These are phyloP conservation scores for Toxostoma redivivum DNA, from an alignment of 2,113 vertebrate species.

Conservation along the genomic window DNA sequence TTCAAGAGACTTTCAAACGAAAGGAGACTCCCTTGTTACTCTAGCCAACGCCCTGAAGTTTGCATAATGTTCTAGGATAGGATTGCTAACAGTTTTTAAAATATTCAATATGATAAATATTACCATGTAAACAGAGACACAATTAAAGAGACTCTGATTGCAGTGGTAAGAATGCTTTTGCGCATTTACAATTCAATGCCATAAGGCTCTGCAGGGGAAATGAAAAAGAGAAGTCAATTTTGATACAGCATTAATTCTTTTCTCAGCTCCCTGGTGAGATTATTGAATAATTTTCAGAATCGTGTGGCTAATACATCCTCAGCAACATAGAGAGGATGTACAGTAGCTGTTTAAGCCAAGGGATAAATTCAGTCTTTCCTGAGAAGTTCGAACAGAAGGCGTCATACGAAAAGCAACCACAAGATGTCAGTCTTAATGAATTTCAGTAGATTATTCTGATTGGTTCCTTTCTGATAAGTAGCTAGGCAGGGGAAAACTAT, in stretches of 20 bases:
- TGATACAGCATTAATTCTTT: background rate
- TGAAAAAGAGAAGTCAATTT: background rate
- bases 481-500: background rate
- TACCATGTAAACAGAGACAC: background rate
- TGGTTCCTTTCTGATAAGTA: background rate
- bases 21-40: background rate
- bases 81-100: background rate
- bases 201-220: background rate
- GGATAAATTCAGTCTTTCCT: background rate
- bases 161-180: background rate
- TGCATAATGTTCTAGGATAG: background rate
- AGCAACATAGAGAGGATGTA: background rate
- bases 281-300: background rate
- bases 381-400: background rate
- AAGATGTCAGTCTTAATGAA: conserved; percentile 73
- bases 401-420: conserved; percentile 47
- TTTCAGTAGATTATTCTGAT: background rate
- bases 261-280: background rate
- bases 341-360: background rate
- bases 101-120: background rate
- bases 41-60: background rate
- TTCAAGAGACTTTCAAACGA: background rate
- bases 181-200: background rate
- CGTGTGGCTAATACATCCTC: background rate
- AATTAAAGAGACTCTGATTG: background rate